Evolutionary conservation across 2,888 invertebrate genomes (phyloP), one percentile per base, ranked within the genome.

Genomic region (Tetanocera ferruginea): DNA sequence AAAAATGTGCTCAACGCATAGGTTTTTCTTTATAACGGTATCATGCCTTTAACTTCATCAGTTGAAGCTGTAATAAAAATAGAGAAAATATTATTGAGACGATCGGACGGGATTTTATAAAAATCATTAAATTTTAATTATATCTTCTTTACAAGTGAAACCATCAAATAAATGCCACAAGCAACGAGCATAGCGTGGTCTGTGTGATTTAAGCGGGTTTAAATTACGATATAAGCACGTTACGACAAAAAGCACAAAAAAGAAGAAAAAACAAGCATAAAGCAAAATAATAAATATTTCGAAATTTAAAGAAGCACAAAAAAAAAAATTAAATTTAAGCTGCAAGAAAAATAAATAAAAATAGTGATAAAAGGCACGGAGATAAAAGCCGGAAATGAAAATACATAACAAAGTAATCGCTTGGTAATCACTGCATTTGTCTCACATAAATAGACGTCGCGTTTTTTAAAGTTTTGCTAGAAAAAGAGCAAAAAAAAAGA

Each of bases 191-290:
- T 23, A 14, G 25, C 57, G 23, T 23, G 57, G 67, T n/a, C 19
- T 37, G 37, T 23, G 19, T n/a, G 69, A 34, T 51, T 66, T 51
- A 69, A 69, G 51, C 49, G 69, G 69, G 51, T 51, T 69, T 69
- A 69, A 25, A 28, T 49, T 51, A 49, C 64, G 64, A 64, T n/a
- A 69, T 19, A 69, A 69, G 43, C 43, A 43, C 11, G 11, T 11
- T 11, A 43, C 11, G 2, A 43, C 2, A 69, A 51, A 51, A 14
- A 67, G 6, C 8, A 49, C 23, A 34, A 51, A 23, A 25, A 52
- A 8, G 19, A 69, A 28, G 51, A 19, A 51, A 17, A 14, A 11
- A 69, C 28, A 49, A 51, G 25, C 34, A 37, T 14, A 49, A 69
- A 67, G 31, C 31, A 31, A 31, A 31, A 43, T 43, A 43, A 43